Conservation (phyloP, 2,797 vertebrate species). For the Galagoides demidoff region DNA sequence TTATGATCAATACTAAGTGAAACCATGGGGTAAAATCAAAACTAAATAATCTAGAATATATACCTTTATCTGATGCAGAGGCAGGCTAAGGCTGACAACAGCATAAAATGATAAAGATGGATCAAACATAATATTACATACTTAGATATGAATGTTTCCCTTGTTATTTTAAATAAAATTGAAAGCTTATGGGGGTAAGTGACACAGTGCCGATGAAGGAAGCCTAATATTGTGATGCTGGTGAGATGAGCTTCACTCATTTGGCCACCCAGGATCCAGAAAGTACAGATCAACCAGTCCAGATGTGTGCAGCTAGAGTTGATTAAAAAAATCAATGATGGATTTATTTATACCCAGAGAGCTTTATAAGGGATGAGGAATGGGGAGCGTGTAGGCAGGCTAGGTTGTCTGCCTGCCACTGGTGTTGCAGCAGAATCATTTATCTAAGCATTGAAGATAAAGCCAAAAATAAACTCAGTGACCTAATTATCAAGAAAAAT, state of each 20-base stretch:
- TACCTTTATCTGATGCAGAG: not conserved
- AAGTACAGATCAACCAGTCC: not conserved
- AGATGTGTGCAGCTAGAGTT: not conserved
- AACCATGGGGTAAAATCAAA: conserved; percentile 1
- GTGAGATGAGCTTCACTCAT: not conserved
- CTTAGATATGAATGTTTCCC: not conserved
- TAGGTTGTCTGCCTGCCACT: not conserved
- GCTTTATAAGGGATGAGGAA: not conserved
- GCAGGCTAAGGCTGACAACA: not conserved
- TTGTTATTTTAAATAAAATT: not conserved
- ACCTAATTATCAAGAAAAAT: conserved; percentile 6
- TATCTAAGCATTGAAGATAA: not conserved
- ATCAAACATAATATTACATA: not conserved
- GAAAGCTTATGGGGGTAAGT: not conserved
- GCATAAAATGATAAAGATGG: not conserved
- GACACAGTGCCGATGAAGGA: not conserved
- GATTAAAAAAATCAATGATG: conserved; percentile 2
- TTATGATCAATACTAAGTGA: not conserved
- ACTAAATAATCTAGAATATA: not conserved
- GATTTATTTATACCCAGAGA: not conserved
- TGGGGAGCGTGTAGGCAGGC: not conserved
- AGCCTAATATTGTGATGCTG: not conserved
- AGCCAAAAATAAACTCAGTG: not conserved
- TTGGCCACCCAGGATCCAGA: not conserved
- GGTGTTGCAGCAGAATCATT: not conserved